These are phyloP conservation scores for Okamejei kenojei DNA, from an alignment of 2,797 vertebrate genomes.

Conservation along the genomic window DNA sequence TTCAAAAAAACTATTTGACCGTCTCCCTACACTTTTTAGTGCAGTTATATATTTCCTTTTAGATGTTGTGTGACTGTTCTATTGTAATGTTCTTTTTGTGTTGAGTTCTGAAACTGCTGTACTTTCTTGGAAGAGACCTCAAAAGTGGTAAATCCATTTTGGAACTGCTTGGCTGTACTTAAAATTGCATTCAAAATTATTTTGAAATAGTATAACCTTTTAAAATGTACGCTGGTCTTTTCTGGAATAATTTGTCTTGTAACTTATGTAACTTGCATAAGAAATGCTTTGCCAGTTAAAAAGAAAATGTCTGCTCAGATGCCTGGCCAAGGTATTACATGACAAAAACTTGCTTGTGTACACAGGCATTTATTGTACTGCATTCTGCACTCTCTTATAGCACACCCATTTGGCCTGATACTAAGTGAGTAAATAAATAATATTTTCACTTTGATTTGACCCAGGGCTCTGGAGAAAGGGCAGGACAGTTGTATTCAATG, in stretches of 20 bases:
- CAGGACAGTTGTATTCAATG: not conserved
- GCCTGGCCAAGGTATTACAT: not conserved
- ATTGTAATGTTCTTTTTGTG: conserved; percentile 37
- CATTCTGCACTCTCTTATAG: conserved; percentile 25
- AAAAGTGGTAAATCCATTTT: conserved; percentile 29
- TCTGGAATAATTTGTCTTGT: conserved; percentile 16
- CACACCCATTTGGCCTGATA: not conserved
- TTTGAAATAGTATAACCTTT: conserved; percentile 33
- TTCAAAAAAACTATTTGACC: not conserved
- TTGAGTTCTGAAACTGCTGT: conserved; percentile 24
- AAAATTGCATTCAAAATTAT: conserved; percentile 30
- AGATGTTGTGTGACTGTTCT: conserved; percentile 36
- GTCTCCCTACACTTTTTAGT: conserved; percentile 7
- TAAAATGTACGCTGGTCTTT: conserved; percentile 21
- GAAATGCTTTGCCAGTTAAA: not conserved
- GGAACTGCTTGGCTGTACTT: conserved; percentile 26
- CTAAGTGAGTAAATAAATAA: not conserved
- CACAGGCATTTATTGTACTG: conserved; percentile 8
- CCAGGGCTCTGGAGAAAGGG: not conserved
- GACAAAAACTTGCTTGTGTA: conserved; percentile 5
- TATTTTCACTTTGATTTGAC: not conserved
- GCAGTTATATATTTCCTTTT: conserved; percentile 16
- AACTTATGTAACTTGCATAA: not conserved
- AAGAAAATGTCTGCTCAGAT: not conserved
- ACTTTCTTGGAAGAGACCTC: conserved; percentile 12